These are phyloP conservation scores for Sminthurinus aureus DNA, from an alignment of 2,888 invertebrate species.

Conservation along the genomic window DNA sequence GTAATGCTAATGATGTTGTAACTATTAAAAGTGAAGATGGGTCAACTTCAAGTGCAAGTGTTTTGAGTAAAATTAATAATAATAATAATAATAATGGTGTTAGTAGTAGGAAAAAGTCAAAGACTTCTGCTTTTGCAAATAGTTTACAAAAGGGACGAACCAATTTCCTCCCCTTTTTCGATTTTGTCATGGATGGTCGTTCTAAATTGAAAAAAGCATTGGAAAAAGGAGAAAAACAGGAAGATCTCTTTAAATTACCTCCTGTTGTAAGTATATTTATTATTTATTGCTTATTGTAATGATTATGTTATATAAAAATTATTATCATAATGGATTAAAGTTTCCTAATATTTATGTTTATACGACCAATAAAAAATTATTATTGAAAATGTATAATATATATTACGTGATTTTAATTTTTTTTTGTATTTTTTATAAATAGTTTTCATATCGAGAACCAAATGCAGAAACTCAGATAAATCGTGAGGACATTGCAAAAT, in stretches of 20 bases:
- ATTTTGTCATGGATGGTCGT: conserved; percentile 28
- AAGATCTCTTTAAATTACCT: conserved; percentile 18
- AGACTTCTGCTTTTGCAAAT: neutral
- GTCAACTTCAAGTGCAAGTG: neutral
- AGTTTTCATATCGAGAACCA: conserved; percentile 4
- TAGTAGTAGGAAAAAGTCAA: neutral
- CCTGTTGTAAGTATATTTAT: conserved; percentile 22
- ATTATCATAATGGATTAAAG: neutral
- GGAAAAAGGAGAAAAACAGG: conserved; percentile 25
- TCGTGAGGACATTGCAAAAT: conserved; percentile 51
- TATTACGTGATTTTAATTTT: neutral
- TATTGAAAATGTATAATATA: neutral
- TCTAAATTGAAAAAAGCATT: conserved; percentile 10
- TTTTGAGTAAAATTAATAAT: no score
- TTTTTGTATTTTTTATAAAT: neutral
- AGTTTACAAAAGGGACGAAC: conserved; percentile 30
- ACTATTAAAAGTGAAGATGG: neutral
- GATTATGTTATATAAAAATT: neutral
- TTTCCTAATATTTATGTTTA: neutral
- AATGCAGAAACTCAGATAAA: conserved; percentile 33
- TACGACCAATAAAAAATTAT: neutral
- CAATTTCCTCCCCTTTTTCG: conserved; percentile 13
- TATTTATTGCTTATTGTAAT: neutral
- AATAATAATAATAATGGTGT: neutral
- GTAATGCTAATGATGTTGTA: neutral